These are phyloP conservation scores for Luehdorfia chinensis DNA, from an alignment of 1,140 invertebrate species.

Conservation along the genomic window DNA sequence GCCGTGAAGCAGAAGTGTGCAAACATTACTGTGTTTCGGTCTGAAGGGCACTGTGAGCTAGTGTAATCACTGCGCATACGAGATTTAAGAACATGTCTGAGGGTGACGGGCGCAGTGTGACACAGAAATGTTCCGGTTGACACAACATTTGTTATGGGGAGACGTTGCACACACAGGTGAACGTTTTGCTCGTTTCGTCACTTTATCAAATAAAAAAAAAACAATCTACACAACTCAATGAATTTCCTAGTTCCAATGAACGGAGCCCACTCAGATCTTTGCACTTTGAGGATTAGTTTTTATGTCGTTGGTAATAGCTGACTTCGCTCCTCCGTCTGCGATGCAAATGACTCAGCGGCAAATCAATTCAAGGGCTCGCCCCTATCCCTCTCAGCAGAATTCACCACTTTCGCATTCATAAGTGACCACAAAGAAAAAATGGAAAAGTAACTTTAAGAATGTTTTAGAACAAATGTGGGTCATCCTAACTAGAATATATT, in stretches of 20 bases:
- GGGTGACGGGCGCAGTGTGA: too few species aligned
- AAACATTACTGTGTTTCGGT: too few species aligned
- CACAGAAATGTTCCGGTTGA: too few species aligned
- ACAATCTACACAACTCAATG: too few species aligned
- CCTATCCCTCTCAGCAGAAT: slow-evolving; percentile 11
- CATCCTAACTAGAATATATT: not conserved
- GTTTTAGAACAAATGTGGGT: not conserved
- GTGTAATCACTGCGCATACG: too few species aligned
- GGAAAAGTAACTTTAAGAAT: slow-evolving; percentile 2
- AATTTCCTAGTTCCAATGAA: slow-evolving; percentile 4
- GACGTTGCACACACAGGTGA: too few species aligned
- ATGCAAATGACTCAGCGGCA: slow-evolving; percentile 26
- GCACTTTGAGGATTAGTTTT: slow-evolving; percentile 29
- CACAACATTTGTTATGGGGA: too few species aligned
- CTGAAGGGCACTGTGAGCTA: too few species aligned
- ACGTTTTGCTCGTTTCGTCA: too few species aligned
- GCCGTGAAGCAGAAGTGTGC: too few species aligned
- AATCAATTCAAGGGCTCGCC: slow-evolving; percentile 26
- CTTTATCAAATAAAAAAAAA: too few species aligned
- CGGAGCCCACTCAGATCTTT: slow-evolving; percentile 10
- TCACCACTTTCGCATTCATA: slow-evolving; percentile 14
- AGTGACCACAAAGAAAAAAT: slow-evolving; percentile 12
- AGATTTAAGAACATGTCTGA: too few species aligned
- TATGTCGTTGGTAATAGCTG: slow-evolving; percentile 29
- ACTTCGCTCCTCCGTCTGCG: slow-evolving; percentile 23